phyloP scores from a whole-genome alignment of 2,113 vertebrate species.

The Nerophis ophidion region DNA sequence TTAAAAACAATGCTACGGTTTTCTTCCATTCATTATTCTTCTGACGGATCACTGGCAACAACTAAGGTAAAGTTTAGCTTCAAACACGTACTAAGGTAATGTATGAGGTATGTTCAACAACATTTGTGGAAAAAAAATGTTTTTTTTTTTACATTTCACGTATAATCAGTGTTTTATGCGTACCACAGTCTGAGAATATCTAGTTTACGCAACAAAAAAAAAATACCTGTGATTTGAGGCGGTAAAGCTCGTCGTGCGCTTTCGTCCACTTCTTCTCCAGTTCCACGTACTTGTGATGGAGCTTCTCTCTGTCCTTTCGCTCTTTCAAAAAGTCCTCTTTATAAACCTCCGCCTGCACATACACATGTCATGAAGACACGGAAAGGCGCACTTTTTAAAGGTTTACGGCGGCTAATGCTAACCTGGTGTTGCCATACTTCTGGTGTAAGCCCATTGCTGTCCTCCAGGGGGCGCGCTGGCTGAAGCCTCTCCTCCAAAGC shows the following conservation, averaged over 20 bases:
- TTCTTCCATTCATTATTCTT: too few species aligned
- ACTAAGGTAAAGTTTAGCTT: too few species aligned
- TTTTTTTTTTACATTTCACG: too few species aligned
- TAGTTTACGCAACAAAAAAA: too few species aligned
- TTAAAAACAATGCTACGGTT: too few species aligned
- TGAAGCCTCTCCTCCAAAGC: background rate
- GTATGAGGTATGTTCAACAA: too few species aligned
- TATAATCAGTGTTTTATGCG: too few species aligned
- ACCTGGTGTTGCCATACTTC: constrained; percentile 2
- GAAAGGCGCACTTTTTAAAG: background rate
- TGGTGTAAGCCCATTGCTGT: background rate
- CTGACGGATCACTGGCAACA: too few species aligned
- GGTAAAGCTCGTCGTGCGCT: background rate
- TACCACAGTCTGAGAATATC: too few species aligned
- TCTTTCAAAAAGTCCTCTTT: constrained; percentile 2
- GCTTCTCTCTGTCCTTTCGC: background rate
- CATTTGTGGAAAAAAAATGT: too few species aligned
- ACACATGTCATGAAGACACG: background rate
- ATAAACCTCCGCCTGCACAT: background rate
- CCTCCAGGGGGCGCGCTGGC: background rate
- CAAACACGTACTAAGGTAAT: too few species aligned
- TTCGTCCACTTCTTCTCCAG: background rate
- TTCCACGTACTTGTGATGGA: background rate
- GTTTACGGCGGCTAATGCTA: background rate
- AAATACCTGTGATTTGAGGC: background rate